Base-by-base conservation (phyloP, 2,113 vertebrate species). In the Circaetus gallicus region DNA sequence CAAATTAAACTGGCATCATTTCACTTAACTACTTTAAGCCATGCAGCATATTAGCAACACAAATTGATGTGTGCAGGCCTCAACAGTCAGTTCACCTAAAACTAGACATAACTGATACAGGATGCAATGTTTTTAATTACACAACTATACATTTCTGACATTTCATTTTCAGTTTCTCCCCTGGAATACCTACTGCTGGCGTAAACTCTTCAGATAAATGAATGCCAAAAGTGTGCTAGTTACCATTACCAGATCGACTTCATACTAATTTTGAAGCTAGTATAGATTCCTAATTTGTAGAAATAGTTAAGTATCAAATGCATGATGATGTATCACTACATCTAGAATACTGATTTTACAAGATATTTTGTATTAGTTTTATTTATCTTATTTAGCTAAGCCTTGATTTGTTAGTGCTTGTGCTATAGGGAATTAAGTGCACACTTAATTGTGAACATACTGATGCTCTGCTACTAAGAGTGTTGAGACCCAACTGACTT, bases 261-360 rank as follows among this genome's bases (percentile, higher is more conserved):
- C 2, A 2, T 91, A 73, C 50, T 81, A 32, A 84, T 47, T 63
- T 49, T 91, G 56, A 94, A 96, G 52, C n/a, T 94, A 82, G 59
- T 72, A 71, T 84, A 81, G 69, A 79, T 74, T 77, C n/a, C 61
- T 93, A 31, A 89, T 76, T 79, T 80, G 90, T 97, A 95, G 83
- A 91, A 79, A 72, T 95, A 97, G 93, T 79, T 89, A 85, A 79
- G 55, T 22, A 87, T 86, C 79, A 89, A 95, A 89, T 92, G 81
- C 89, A 96, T 92, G 93, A 88, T 83, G 20, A 70, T 61, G 42
- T 90, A 81, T 86, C 45, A 38, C 45, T 58, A 61, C 80, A 70
- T 53, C 80, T 84, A 89, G 36, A 89, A 79, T 67, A 92, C 5
- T 82, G 73, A 78, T 40, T 78, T 86, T 76, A 83, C 31, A 74